These are phyloP conservation scores for Erpetoichthys calabaricus DNA, from an alignment of 2,797 vertebrate species.

Conservation along the genomic window DNA sequence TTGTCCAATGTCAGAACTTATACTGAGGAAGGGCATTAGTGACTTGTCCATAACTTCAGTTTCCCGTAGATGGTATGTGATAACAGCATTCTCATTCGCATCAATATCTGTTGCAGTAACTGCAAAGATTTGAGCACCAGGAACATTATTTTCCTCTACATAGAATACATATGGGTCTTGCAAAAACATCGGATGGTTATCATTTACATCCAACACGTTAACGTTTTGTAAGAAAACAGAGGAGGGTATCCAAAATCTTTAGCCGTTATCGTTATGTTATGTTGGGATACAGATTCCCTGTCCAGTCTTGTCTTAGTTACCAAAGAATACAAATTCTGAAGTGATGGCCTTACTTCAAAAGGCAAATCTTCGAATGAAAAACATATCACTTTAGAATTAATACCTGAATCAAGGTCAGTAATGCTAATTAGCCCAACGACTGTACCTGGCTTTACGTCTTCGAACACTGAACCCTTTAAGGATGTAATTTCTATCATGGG, in stretches of 20 bases:
- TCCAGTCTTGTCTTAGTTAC: conserved; percentile 38
- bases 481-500: conserved; percentile 55
- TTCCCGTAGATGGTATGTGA: conserved; percentile 34
- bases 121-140: conserved; percentile 37
- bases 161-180: conserved; percentile 36
- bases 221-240: conserved; percentile 30
- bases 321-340: conserved; percentile 48
- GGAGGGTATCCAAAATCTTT: conserved; percentile 34
- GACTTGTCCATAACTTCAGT: conserved; percentile 11
- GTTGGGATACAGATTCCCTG: conserved; percentile 28
- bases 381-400: conserved; percentile 48
- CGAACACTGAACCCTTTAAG: conserved; percentile 35
- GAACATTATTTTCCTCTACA: conserved; percentile 45
- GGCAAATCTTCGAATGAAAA: conserved; percentile 23
- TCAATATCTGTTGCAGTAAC: conserved; percentile 41
- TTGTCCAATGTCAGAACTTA: conserved; percentile 32
- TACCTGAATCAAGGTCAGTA: conserved; percentile 45
- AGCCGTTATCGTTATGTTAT: conserved; percentile 29
- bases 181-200: conserved; percentile 43
- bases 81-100: conserved; percentile 27
- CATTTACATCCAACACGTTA: conserved; percentile 48
- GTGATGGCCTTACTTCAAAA: conserved; percentile 43
- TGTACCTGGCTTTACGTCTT: conserved; percentile 42
- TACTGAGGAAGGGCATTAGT: conserved; percentile 22
- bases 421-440: conserved; percentile 57